phyloP scores from a whole-genome alignment of 1,140 invertebrate genomes.

The Bilobella aurantiaca region DNA sequence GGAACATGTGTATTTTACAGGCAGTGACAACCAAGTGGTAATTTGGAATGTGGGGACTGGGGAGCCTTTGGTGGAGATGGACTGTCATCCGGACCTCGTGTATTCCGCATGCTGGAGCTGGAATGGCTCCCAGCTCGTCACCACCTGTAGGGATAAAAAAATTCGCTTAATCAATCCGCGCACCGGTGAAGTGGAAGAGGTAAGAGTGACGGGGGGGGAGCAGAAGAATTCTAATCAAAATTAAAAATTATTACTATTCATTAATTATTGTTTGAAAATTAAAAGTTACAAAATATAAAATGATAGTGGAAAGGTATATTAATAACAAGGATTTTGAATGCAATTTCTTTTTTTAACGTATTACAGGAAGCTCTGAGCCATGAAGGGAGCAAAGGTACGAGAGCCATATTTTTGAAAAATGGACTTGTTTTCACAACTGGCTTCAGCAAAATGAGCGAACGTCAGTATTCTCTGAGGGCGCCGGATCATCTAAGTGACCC shows the following conservation, averaged over 20 bases:
- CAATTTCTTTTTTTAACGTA: too few relatives aligned
- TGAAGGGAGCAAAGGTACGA: constrained; percentile 88
- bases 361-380: constrained; percentile 76
- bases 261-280: too few relatives aligned
- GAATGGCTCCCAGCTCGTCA: constrained; percentile 88
- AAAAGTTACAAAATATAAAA: too few relatives aligned
- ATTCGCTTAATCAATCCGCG: constrained; percentile 91
- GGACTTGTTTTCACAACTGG: constrained; percentile 92
- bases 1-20: too few relatives aligned
- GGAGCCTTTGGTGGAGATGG: constrained; percentile 80
- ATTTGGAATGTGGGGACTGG: constrained; percentile 95
- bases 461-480: constrained; percentile 85
- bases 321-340: too few relatives aligned
- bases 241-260: too few relatives aligned
- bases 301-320: too few relatives aligned
- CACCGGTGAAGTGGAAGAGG: constrained; percentile 66
- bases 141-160: constrained; percentile 97
- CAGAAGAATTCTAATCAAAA: too few relatives aligned
- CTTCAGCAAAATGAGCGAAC: constrained; percentile 91
- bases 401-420: constrained; percentile 76
- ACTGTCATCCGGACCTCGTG: constrained; percentile 88
- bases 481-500: constrained; percentile 80
- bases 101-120: constrained; percentile 95
- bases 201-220: too few relatives aligned
- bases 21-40: constrained; percentile 59